Evolutionary conservation across 1,140 invertebrate genomes (phyloP).

Genomic region (Drosophila kohkoa): DNA sequence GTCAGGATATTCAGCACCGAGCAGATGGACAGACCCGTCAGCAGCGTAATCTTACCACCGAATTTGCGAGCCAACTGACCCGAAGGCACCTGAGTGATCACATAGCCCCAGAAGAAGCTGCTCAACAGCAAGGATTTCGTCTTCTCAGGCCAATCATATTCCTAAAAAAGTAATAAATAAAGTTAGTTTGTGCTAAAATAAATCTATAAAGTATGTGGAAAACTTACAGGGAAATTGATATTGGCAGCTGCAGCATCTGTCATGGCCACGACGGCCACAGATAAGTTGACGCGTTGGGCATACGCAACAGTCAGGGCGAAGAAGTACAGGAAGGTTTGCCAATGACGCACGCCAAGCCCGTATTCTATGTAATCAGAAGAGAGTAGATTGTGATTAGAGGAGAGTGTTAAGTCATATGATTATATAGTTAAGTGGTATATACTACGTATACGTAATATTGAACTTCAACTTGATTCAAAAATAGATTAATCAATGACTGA

Average conservation of each 20-base stretch:
- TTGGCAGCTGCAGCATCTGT: slow-evolving; percentile 66
- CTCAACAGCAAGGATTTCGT: slow-evolving; percentile 86
- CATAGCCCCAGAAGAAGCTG: slow-evolving; percentile 89
- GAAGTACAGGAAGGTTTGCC: slow-evolving; percentile 88
- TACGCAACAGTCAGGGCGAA: slow-evolving; percentile 87
- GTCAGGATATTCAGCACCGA: slow-evolving; percentile 85
- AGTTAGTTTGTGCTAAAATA: not conserved
- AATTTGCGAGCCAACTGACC: slow-evolving; percentile 89
- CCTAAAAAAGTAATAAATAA: slow-evolving; percentile 74
- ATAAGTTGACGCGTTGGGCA: slow-evolving; percentile 88
- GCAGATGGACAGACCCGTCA: slow-evolving; percentile 86
- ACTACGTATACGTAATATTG: slow-evolving; percentile 35
- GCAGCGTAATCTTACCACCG: slow-evolving; percentile 88
- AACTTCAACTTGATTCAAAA: slow-evolving; percentile 44
- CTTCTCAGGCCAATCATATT: slow-evolving; percentile 85
- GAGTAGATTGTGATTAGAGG: slow-evolving; percentile 34
- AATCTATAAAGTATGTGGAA: not conserved
- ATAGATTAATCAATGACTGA: slow-evolving; percentile 40
- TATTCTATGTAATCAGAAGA: slow-evolving; percentile 53
- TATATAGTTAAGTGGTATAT: slow-evolving; percentile 2
- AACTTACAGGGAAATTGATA: slow-evolving; percentile 77
- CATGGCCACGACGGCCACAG: slow-evolving; percentile 87
- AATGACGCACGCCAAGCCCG: slow-evolving; percentile 88
- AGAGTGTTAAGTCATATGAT: not conserved
- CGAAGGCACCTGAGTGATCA: slow-evolving; percentile 87